Percentiles rank a stretch among this genome's conserved stretches.
Conservation (phyloP, 2,888 invertebrate species). For the Electrophaes corylata region DNA sequence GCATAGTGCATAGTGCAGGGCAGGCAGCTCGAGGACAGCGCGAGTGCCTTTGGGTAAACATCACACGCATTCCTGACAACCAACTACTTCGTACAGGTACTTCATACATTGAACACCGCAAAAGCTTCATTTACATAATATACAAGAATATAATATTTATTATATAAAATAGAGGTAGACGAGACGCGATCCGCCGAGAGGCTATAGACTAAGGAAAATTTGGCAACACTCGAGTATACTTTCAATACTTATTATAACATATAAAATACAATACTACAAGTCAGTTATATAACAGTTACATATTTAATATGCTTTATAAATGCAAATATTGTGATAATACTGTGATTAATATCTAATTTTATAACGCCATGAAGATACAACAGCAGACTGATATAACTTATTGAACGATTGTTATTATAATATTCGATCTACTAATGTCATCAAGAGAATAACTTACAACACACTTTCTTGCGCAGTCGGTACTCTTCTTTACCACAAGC, state of each 20-base stretch:
- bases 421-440: neutral
- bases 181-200: slow-evolving; percentile 21
- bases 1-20: no score
- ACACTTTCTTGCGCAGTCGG: neutral
- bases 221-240: slow-evolving; percentile 57
- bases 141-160: slow-evolving; percentile 17
- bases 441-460: slow-evolving; percentile 1
- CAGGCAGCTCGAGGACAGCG: neutral
- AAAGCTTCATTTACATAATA: slow-evolving; percentile 13
- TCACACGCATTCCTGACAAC: slow-evolving; percentile 1
- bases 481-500: neutral
- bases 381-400: slow-evolving; percentile 5
- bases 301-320: slow-evolving; percentile 36
- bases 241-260: slow-evolving; percentile 30
- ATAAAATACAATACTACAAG: slow-evolving; percentile 23
- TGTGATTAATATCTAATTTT: slow-evolving; percentile 21
- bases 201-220: slow-evolving; percentile 61
- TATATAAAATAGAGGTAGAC: slow-evolving; percentile 24
- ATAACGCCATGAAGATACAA: slow-evolving; percentile 15
- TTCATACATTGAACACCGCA: slow-evolving; percentile 9
- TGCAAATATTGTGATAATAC: slow-evolving; percentile 37
- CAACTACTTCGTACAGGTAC: neutral
- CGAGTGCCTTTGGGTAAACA: neutral
- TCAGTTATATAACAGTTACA: slow-evolving; percentile 22
- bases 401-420: slow-evolving; percentile 8